A percentile compares a stretch with the other conserved stretches of the same genome.
Evolutionary conservation across 2,888 invertebrate species (phyloP).

Genomic region (Eupithecia abbreviata): DNA sequence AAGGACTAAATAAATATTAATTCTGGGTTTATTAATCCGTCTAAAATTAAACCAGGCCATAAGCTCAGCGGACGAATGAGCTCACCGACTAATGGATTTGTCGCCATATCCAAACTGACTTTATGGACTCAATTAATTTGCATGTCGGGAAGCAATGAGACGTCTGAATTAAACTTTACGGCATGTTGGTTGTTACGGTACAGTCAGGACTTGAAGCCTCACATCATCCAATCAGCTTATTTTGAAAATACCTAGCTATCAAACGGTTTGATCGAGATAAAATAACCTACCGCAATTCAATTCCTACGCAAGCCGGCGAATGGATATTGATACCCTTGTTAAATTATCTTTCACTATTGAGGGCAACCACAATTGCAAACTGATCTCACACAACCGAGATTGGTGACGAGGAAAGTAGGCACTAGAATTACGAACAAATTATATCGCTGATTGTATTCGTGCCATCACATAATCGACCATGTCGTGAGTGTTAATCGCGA

Average conservation of each 20-base stretch:
- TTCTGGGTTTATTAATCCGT: constrained; percentile 12
- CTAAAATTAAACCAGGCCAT: constrained; percentile 20
- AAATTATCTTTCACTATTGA: not conserved
- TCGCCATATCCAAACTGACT: constrained; percentile 51
- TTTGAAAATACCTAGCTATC: not conserved
- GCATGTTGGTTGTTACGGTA: constrained; percentile 15
- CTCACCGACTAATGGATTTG: constrained; percentile 49
- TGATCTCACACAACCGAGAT: not conserved
- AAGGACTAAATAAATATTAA: not conserved
- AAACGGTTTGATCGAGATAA: not conserved
- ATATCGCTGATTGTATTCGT: constrained; percentile 18
- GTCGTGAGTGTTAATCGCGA: constrained; percentile 58
- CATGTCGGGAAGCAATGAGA: constrained; percentile 56
- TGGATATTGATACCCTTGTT: not conserved
- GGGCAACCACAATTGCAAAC: not conserved
- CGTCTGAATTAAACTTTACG: constrained; percentile 65
- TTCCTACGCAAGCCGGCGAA: not conserved
- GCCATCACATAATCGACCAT: constrained; percentile 51
- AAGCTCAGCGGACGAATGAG: constrained; percentile 33
- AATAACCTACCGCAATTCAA: not conserved
- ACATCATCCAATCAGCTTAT: not conserved
- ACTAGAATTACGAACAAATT: constrained; percentile 11
- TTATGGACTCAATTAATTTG: constrained; percentile 64
- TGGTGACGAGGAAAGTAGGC: constrained; percentile 1
- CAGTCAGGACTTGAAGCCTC: constrained; percentile 14